Percentiles rank a stretch among this genome's conserved stretches.
These are phyloP conservation scores for Epinotia bilunana DNA, from an alignment of 2,888 invertebrate genomes.

Conservation along the genomic window DNA sequence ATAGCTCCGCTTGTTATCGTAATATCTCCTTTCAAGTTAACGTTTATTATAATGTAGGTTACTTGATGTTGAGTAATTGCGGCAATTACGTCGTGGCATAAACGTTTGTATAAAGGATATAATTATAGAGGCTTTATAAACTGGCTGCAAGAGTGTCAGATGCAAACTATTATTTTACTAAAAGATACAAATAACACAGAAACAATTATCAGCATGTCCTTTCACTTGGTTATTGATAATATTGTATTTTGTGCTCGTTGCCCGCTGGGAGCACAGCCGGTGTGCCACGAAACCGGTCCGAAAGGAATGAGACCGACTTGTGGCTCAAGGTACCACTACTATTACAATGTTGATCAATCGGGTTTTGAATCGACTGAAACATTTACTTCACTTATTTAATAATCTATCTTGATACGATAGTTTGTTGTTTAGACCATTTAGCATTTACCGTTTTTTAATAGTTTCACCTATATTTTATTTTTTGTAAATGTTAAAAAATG, in stretches of 20 bases:
- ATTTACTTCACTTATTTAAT: conserved; percentile 59
- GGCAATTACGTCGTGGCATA: conserved; percentile 37
- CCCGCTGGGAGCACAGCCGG: conserved; percentile 75
- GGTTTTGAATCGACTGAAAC: conserved; percentile 74
- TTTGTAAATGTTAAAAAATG: not conserved
- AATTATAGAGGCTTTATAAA: conserved; percentile 24
- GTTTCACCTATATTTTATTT: not conserved
- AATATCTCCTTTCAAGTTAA: conserved; percentile 42
- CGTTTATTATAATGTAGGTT: conserved; percentile 43
- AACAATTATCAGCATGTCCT: conserved; percentile 81
- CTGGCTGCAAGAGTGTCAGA: conserved; percentile 28
- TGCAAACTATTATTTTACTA: conserved; percentile 58
- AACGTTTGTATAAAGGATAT: conserved; percentile 40
- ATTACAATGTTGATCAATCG: conserved; percentile 81
- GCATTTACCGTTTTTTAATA: not conserved
- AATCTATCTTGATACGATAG: conserved; percentile 44
- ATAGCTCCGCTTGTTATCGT: conserved; percentile 42
- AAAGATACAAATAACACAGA: conserved; percentile 70
- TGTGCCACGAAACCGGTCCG: conserved; percentile 77
- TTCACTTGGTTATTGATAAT: conserved; percentile 75
- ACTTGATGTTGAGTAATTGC: conserved; percentile 42
- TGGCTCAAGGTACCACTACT: conserved; percentile 72
- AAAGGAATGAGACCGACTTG: conserved; percentile 76
- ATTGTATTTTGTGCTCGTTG: conserved; percentile 55
- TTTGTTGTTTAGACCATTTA: not conserved